These are phyloP conservation scores for Meta bourneti DNA, from an alignment of 2,888 invertebrate species.

Conservation along the genomic window DNA sequence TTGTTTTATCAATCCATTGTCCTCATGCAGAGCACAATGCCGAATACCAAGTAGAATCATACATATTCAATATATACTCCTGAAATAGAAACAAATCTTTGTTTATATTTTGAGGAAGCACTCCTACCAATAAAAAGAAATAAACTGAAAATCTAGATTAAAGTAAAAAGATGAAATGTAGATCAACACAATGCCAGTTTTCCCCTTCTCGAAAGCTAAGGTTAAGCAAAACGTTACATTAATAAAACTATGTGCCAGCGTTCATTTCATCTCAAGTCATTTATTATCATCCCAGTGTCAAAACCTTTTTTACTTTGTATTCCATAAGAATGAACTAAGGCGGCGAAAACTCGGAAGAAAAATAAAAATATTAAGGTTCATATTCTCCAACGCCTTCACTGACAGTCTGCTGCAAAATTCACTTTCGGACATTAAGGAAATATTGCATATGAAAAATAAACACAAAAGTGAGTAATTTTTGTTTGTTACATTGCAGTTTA, in stretches of 20 bases:
- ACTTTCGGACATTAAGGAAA: background rate
- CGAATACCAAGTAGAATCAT: too few species aligned
- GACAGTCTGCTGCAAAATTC: background rate
- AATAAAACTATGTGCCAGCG: conserved; percentile 46
- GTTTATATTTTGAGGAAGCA: too few species aligned
- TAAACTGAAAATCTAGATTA: too few species aligned
- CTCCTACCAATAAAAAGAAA: too few species aligned
- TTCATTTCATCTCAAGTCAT: conserved; percentile 46
- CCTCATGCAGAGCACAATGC: too few species aligned
- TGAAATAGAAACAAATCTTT: too few species aligned
- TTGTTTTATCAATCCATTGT: too few species aligned
- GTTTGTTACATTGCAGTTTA: background rate
- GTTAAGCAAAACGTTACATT: conserved; percentile 39
- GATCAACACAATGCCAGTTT: too few species aligned
- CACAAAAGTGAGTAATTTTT: background rate
- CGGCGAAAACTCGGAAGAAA: background rate
- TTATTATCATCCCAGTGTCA: conserved; percentile 57
- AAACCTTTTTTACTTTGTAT: conserved; percentile 35
- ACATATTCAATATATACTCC: too few species aligned
- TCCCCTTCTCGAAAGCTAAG: background rate
- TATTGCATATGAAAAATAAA: background rate
- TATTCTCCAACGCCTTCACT: conserved; percentile 27
- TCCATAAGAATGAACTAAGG: conserved; percentile 50
- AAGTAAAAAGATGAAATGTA: too few species aligned
- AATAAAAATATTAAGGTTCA: conserved; percentile 1